A percentile compares a stretch with the other conserved stretches of the same genome.
Conservation (phyloP, 2,888 invertebrate genomes). For the Sclerodermus sp. region DNA sequence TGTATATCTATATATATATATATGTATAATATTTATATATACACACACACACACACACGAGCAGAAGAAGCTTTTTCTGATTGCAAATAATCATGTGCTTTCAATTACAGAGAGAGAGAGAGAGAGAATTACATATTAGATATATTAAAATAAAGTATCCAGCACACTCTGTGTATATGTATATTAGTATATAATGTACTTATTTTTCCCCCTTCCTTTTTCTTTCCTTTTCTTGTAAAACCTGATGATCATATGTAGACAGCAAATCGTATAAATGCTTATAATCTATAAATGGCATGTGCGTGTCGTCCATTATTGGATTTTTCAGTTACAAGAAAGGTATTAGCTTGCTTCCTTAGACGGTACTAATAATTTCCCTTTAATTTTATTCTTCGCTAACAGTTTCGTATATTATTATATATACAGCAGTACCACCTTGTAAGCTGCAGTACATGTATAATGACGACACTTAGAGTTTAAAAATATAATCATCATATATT, state of each 20-base stretch:
- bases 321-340: constrained; percentile 31
- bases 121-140: no score
- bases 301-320: constrained; percentile 30
- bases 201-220: no score
- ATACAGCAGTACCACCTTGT: constrained; percentile 50
- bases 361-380: constrained; percentile 23
- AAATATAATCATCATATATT: constrained; percentile 57
- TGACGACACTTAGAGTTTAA: constrained; percentile 59
- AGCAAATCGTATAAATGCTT: constrained; percentile 34
- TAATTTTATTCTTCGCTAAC: constrained; percentile 39
- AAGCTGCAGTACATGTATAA: constrained; percentile 48
- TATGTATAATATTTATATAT: no score
- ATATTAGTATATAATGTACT: no score
- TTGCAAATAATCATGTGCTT: no score
- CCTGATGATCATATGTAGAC: constrained; percentile 44
- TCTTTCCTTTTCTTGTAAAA: constrained; percentile 21
- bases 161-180: no score
- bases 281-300: constrained; percentile 39
- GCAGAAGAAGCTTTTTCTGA: no score
- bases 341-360: constrained; percentile 15
- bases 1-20: no score
- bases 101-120: no score
- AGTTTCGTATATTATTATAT: constrained; percentile 49
- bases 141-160: no score
- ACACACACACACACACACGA: no score